Conservation (phyloP, 2,797 vertebrate species). For the Girardinus metallicus region DNA sequence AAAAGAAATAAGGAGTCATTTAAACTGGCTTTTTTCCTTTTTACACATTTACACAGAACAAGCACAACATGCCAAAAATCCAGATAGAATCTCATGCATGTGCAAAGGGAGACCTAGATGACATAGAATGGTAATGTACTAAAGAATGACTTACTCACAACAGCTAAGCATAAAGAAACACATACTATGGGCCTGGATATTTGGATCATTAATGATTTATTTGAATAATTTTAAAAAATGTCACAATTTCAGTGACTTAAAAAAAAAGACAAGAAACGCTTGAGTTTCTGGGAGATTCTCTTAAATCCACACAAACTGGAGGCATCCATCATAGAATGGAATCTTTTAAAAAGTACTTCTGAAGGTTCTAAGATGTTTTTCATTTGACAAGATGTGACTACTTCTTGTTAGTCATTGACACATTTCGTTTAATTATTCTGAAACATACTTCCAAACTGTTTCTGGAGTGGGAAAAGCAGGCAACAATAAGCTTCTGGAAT, state of each 20-base stretch:
- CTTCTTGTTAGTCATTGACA: neutral
- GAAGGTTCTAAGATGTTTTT: neutral
- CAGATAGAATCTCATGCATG: neutral
- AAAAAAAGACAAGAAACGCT: neutral
- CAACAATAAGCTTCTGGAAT: neutral
- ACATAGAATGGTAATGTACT: neutral
- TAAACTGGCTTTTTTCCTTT: neutral
- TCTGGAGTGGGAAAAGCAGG: neutral
- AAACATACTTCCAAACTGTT: neutral
- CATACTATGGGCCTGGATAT: neutral
- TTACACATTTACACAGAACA: neutral
- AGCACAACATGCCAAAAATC: neutral
- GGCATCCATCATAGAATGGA: neutral
- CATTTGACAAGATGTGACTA: neutral
- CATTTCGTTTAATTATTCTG: neutral
- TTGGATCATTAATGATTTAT: neutral
- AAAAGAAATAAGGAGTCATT: neutral
- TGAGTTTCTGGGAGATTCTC: neutral
- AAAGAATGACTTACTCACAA: neutral
- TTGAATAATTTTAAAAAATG: neutral
- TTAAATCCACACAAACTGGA: neutral
- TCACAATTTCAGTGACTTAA: no score
- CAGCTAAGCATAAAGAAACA: neutral
- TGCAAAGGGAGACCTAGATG: neutral
- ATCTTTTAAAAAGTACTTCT: neutral